Evolutionary conservation across 1,140 invertebrate species (phyloP).

Genomic region (Brachystomella parvula): DNA sequence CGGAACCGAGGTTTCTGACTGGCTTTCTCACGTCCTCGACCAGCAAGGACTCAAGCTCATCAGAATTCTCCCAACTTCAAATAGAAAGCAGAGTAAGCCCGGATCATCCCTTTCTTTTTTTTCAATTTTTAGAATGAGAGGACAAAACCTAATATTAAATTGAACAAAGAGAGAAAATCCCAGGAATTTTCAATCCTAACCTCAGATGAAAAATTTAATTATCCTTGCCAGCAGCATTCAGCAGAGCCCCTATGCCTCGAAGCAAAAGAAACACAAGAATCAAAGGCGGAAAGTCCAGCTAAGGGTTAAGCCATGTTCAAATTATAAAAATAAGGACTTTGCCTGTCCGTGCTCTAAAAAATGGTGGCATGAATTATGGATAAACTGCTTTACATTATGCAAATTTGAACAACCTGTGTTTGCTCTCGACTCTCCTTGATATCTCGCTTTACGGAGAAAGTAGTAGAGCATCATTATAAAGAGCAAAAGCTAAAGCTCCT

Average conservation of each 20-base stretch:
- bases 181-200: slow-evolving; percentile 13
- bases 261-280: background rate
- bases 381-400: background rate
- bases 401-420: background rate
- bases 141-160: no score
- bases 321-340: background rate
- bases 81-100: slow-evolving; percentile 39
- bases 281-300: background rate
- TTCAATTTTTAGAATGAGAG: no score
- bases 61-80: slow-evolving; percentile 49
- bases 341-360: background rate
- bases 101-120: no score
- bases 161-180: no score
- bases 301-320: background rate
- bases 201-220: background rate
- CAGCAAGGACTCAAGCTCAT: slow-evolving; percentile 60
- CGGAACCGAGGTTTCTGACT: slow-evolving; percentile 64
- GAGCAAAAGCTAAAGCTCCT: no score
- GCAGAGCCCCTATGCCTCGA: background rate
- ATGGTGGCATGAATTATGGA: background rate
- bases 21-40: slow-evolving; percentile 62
- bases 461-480: background rate
- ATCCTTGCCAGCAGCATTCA: background rate
- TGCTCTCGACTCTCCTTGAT: background rate
- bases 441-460: background rate